Base-by-base conservation (phyloP, 2,113 vertebrate genomes). In the Bungarus multicinctus region DNA sequence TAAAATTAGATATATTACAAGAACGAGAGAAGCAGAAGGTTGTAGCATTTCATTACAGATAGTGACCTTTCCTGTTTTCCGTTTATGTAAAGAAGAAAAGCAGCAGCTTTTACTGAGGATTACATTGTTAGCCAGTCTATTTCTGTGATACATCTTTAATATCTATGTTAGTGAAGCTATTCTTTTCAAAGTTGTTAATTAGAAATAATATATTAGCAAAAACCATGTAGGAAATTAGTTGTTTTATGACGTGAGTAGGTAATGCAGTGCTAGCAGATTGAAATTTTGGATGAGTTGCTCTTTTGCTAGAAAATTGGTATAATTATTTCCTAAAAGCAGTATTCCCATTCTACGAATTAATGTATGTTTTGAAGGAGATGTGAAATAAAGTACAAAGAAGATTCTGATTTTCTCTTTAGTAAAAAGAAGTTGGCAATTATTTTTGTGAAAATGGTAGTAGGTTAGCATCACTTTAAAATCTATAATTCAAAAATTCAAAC, bases 281-380 rank as follows among this genome's bases (percentile, higher is more conserved):
- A 16, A 55, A 85, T 95, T 34, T 92, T 93, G 53, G 23, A 87
- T 90, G 53, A 93, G 86, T 96, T 95, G 89, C 85, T 64, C 91
- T 87, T 88, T 4, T 47, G 87, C 39, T 93, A 57, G 93, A 95
- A 92, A 89, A 94, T 23, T 55, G 92, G 39, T 53, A 87, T 85
- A 94, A 94, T 52, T 10, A 85, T 94, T 95, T 96, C 93, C 53
- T 93, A 90, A 94, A 96, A 96, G 93, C 55, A 54, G 16, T 22
- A 55, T 45, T 30, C 43, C 58, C 74, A 3, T 85, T 92, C 27
- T 85, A 27, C 50, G 88, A 90, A 93, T 14, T 4, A 93, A 93
- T 92, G 9, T 0, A 0, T 92, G 43, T 11, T 60, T 90, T 20
- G 81, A 54, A 69, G 45, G 14, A 92, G 18, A 47, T 7, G 57